Conservation (phyloP, 2,888 invertebrate species). For the Magallana nippona region DNA sequence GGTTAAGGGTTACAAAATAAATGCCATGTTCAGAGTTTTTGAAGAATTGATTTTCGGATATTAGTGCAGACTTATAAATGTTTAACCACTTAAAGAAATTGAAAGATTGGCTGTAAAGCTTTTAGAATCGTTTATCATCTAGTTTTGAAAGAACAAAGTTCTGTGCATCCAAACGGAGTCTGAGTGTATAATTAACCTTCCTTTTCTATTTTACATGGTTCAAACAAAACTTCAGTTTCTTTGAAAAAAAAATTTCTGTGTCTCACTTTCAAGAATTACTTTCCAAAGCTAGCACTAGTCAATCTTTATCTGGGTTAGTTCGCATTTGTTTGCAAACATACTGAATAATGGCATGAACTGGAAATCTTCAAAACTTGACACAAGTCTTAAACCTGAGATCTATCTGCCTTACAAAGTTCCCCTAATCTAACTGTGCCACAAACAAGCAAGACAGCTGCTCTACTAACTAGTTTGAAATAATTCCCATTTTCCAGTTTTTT, state of each 20-base stretch:
- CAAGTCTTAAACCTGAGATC: background rate
- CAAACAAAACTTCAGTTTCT: too few species aligned
- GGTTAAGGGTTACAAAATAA: background rate
- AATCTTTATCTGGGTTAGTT: background rate
- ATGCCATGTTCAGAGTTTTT: background rate
- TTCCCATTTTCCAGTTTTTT: background rate
- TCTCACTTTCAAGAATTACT: background rate
- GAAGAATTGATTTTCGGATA: slow-evolving; percentile 8
- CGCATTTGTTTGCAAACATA: slow-evolving; percentile 28
- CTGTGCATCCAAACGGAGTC: too few species aligned
- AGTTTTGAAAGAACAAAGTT: too few species aligned
- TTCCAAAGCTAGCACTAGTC: background rate
- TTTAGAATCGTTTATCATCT: too few species aligned
- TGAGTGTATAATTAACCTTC: too few species aligned
- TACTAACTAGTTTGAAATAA: background rate
- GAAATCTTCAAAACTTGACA: slow-evolving; percentile 13
- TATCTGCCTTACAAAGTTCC: background rate
- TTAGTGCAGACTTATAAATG: background rate
- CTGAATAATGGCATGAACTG: slow-evolving; percentile 20
- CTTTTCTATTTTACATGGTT: too few species aligned
- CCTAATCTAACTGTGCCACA: slow-evolving; percentile 16
- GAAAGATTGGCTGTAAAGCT: background rate
- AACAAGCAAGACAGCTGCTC: slow-evolving; percentile 7
- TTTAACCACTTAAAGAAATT: slow-evolving; percentile 3
- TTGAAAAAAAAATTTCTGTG: background rate